Base-by-base conservation (phyloP, 2,113 vertebrate genomes). In the Promerops cafer region DNA sequence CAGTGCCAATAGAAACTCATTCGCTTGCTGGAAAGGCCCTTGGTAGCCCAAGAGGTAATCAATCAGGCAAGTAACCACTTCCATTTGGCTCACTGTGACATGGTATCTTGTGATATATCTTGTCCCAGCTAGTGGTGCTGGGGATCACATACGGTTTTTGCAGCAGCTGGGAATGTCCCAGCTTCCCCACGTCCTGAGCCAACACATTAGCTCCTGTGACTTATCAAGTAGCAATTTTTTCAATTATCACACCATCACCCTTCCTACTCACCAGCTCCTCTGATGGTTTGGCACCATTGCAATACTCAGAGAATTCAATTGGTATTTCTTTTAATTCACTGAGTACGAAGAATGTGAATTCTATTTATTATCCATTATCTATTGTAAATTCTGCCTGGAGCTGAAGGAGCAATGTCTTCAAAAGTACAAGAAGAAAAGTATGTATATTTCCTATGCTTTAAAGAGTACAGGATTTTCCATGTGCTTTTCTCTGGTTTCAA, bases 1-100 rank as follows among this genome's bases (percentile, higher is more conserved):
- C 8, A 52, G 35, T 94, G 97, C 97, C 97, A 97, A 86, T 61
- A 92, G 91, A 94, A 97, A 97, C 93, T 96, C 91, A 82, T 96
- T 97, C 53, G 88, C 87, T 96, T 97, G 93, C 97, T 98, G 97
- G 96, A 97, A 97, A 97, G 97, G 87, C 96, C 87, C 96, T 96
- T 89, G 91, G 88, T 97, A 96, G 96, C 95, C 96, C 96, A 97
- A 92, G 89, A 97, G 96, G 93, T 94, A 95, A 98, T 98, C 97
- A 98, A 98, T 98, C 97, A 98, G 97, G 86, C 94, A 96, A 97
- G 97, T 97, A 98, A 98, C 96, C 85, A 72, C 94, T 96, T 98
- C 97, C 97, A 97, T 98, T 97, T 98, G 98, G 97, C 97, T 97
- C 91, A 31, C 94, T 94, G 93, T 98, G 97, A 97, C 97, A 96